A percentile compares a stretch with the other conserved stretches of the same genome.
These are phyloP conservation scores for Eristalinus aeneus DNA, from an alignment of 2,888 invertebrate species.

Conservation along the genomic window DNA sequence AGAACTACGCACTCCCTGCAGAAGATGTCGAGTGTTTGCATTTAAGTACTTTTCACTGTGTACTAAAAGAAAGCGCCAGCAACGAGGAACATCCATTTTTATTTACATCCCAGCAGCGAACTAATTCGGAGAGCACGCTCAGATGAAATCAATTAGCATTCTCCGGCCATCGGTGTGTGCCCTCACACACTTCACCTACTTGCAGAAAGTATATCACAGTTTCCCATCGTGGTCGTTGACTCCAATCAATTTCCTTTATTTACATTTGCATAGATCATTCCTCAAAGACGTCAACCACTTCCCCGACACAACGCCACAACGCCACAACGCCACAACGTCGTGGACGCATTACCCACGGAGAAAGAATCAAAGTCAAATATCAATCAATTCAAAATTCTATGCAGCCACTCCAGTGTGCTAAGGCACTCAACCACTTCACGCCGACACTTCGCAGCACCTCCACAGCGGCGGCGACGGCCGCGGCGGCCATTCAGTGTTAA, in stretches of 20 bases:
- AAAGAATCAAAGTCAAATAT: constrained; percentile 32
- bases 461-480: neutral
- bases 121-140: neutral
- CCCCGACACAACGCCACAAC: too few relatives aligned
- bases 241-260: constrained; percentile 45
- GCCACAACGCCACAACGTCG: too few relatives aligned
- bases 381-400: constrained; percentile 34
- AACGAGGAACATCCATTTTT: neutral
- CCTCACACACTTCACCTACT: constrained; percentile 49
- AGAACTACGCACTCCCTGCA: too few relatives aligned
- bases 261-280: constrained; percentile 37
- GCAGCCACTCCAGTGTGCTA: constrained; percentile 15
- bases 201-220: constrained; percentile 46
- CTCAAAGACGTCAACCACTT: neutral
- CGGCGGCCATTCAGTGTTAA: constrained; percentile 6
- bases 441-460: neutral
- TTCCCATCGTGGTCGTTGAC: constrained; percentile 56
- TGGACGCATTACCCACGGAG: constrained; percentile 15
- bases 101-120: neutral
- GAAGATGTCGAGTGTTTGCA: too few relatives aligned
- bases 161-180: constrained; percentile 11
- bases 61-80: neutral
- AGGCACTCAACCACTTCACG: neutral
- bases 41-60: neutral
- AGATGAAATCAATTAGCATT: constrained; percentile 22